Evolutionary conservation across 1,140 invertebrate species (phyloP), one percentile per base, ranked within the genome.

Genomic region (Pogonus chalceus): DNA sequence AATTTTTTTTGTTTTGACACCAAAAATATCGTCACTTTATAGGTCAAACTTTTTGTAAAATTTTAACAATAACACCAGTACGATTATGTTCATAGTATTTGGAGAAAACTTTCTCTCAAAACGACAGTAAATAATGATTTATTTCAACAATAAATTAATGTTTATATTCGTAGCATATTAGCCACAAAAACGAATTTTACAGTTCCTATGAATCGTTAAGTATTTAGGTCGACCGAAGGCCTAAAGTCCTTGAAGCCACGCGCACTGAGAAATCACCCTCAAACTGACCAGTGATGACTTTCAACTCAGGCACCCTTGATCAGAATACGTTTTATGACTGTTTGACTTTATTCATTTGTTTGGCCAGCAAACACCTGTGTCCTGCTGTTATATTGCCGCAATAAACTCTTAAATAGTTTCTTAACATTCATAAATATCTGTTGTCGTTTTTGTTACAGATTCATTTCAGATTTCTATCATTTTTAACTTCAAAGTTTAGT

Each of bases 331-430:
- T n/a, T 43, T 43, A 43, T 43, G 37, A 43, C 37, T 18, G 37
- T 4, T 14, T 31, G 18, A n/a, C n/a, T 43, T 43, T 16, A 12
- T 43, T 43, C 37, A 12, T 12, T 10, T 43, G 9, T 16, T 4
- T 43, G 37, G 9, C 7, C 37, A 12, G n/a, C n/a, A 43, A 4
- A 10, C 37, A 43, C 37, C 37, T 43, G 37, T 12, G 18, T 18
- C 37, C 37, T 43, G 37, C 37, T 43, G 37, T 16, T 43, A 43
- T 43, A 43, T 43, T 9, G 37, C 37, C 18, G 37, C 37, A 43
- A 43, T 43, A 43, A 43, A 43, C 7, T 18, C 37, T 12, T 43
- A 10, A 10, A 43, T 4, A 10, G 37, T 43, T 43, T 43, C 18
- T 43, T 43, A 43, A 43, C 7, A 43, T 43, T 43, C 18, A 43